Evolutionary conservation across 2,888 invertebrate genomes (phyloP), one percentile per base, ranked within the genome.

Genomic region (Calliopum simillimum): DNA sequence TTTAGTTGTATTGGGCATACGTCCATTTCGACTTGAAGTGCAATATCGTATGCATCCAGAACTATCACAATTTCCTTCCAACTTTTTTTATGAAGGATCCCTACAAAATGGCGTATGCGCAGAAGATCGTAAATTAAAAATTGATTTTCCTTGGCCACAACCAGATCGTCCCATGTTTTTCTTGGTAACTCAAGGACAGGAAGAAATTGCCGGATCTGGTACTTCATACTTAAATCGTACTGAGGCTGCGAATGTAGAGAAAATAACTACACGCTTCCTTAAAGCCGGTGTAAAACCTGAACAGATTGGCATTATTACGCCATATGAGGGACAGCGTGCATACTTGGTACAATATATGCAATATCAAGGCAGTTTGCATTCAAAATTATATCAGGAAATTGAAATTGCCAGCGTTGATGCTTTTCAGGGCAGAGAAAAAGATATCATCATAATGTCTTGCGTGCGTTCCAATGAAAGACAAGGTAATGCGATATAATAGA

Each of bases 1-100:
- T 5, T 89, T 99, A 1, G 99, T 99, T 0, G 97, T 99, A 0
- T 89, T 99, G 6, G 99, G 99, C 11, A 99, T 98, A 78, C 90
- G 98, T 33, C 99, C 99, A 0, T 97, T 99, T 86, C 92, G 99
- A 0, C 89, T 99, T 51, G 98, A 99, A 85, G 97, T 97, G 0
- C 99, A 99, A 83, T 99, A 99, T 85, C 92, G 99, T 64, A 99
- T 99, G 99, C 99, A 99, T 83, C 99, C 99, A 0, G 97, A 97
- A 80, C 88, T 99, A 11, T 97, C 97, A 0, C 92, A 97, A 70
- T 99, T 99, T 85, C 99, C 99, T 0, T 99, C 98, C 0, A 99
- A 99, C 86, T 98, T 99, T 87, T 99, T 99, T 87, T 99, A 99
- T 82, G 99, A 99, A 84, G 99, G 99, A 0, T 97, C 97, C 3